Evolutionary conservation across 92 coral and sea anemone genomes (phyloP).

Genomic region (Parazoanthus swiftii): DNA sequence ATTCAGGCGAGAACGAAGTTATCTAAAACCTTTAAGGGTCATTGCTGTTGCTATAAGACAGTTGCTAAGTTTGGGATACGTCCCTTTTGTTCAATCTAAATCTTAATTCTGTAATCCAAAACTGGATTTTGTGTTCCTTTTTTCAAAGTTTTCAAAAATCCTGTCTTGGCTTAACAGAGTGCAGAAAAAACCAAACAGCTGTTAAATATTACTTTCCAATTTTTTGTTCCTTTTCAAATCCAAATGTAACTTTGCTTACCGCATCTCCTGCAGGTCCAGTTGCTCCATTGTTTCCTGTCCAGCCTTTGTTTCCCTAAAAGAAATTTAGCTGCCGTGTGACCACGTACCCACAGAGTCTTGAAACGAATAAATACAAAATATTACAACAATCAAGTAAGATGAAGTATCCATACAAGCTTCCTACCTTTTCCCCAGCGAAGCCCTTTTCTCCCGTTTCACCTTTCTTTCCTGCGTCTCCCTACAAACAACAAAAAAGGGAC

Average conservation of each 20-base stretch:
- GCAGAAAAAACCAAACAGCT: no score
- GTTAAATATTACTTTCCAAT: no score
- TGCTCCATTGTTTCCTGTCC: neutral
- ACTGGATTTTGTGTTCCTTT: no score
- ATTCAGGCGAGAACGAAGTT: no score
- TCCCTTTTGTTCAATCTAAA: no score
- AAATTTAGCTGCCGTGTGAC: neutral
- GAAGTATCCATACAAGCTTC: neutral
- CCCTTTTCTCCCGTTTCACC: neutral
- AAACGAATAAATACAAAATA: no score
- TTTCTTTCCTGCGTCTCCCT: neutral
- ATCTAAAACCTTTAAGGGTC: no score
- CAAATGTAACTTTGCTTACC: neutral
- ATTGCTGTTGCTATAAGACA: no score
- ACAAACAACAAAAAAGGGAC: neutral
- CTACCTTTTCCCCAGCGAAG: neutral
- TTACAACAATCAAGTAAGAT: neutral
- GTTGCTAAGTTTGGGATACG: no score
- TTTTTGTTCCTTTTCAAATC: neutral
- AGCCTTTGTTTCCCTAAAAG: constrained; percentile 1
- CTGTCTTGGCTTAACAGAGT: no score
- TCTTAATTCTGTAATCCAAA: no score
- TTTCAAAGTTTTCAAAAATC: no score
- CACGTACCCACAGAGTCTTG: neutral
- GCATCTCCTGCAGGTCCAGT: neutral